phyloP scores from a whole-genome alignment of 2,888 invertebrate species.

The Cinara cedri region DNA sequence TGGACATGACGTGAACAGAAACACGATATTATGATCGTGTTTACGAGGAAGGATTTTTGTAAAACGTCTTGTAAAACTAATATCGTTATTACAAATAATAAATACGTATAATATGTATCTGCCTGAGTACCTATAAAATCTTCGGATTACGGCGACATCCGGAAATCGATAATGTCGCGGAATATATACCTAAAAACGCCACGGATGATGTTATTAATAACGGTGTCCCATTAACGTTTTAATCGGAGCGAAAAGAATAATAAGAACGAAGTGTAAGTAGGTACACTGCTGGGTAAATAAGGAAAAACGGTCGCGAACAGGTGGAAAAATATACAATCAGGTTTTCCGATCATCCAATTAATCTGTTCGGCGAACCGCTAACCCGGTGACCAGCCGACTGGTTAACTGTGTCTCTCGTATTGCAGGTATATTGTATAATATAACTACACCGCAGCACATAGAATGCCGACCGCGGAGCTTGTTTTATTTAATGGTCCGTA shows the following conservation, averaged over 20 bases:
- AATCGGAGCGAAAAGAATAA: constrained; percentile 22
- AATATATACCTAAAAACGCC: no score
- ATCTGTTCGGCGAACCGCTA: constrained; percentile 24
- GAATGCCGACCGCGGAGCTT: neutral
- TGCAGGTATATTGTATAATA: neutral
- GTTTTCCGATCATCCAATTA: constrained; percentile 31
- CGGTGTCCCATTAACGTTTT: neutral
- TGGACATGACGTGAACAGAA: no score
- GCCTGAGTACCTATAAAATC: no score
- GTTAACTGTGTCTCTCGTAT: neutral
- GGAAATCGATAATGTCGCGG: neutral
- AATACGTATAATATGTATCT: no score
- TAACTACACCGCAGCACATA: no score
- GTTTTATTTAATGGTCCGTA: constrained; percentile 7
- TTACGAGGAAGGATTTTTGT: no score
- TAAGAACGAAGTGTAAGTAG: neutral
- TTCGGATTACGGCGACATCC: neutral
- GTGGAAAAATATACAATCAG: neutral
- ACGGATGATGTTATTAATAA: no score
- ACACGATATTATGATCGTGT: no score
- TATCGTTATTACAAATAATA: no score
- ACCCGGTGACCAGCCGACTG: constrained; percentile 14
- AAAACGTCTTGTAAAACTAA: no score
- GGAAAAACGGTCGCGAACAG: neutral
- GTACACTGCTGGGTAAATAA: no score